Evolutionary conservation across 2,888 invertebrate genomes (phyloP).

Genomic region (Temnothorax rugatulus): DNA sequence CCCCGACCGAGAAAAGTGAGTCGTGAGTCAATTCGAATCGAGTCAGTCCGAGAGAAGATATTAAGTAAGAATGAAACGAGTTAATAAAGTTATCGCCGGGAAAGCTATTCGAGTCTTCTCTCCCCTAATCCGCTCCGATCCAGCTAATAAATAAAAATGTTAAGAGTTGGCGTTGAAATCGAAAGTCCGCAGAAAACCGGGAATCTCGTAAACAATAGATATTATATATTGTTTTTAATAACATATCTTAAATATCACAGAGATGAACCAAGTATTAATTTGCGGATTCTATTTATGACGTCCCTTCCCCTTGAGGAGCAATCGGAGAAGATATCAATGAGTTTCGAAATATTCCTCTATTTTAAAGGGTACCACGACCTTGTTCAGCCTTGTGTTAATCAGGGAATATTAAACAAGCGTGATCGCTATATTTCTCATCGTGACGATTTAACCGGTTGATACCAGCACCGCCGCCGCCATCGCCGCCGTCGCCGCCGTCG

Average conservation of each 20-base stretch:
- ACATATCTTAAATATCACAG: too few relatives aligned
- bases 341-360: not conserved
- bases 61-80: too few relatives aligned
- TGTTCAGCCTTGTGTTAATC: not conserved
- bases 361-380: not conserved
- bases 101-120: too few relatives aligned
- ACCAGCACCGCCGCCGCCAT: not conserved
- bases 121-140: too few relatives aligned
- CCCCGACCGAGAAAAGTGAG: too few relatives aligned
- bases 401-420: not conserved
- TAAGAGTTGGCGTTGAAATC: too few relatives aligned
- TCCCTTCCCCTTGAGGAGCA: not conserved
- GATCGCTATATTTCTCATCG: slow-evolving; percentile 13
- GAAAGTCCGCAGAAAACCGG: too few relatives aligned
- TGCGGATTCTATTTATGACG: not conserved
- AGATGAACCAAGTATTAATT: not conserved
- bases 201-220: too few relatives aligned
- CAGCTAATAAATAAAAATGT: too few relatives aligned
- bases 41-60: too few relatives aligned
- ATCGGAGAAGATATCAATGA: not conserved
- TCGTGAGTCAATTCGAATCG: too few relatives aligned
- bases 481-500: not conserved
- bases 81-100: too few relatives aligned
- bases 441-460: slow-evolving; percentile 1
- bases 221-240: not conserved